Evolutionary conservation across 2,113 vertebrate genomes (phyloP).

Genomic region (Coregonus clupeaformis): DNA sequence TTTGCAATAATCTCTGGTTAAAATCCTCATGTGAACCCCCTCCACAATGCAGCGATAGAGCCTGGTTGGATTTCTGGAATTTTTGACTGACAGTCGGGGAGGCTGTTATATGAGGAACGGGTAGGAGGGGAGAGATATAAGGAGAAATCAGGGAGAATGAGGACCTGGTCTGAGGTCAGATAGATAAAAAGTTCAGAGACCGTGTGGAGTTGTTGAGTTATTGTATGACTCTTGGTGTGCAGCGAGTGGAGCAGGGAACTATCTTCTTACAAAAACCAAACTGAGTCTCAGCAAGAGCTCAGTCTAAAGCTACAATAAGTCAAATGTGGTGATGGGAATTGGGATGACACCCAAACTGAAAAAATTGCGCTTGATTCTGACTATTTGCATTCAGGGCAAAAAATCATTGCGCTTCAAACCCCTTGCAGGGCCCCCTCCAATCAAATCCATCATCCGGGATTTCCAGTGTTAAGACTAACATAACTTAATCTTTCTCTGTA

Average conservation of each 20-base stretch:
- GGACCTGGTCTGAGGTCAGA: neutral
- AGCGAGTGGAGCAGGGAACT: neutral
- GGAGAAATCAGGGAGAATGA: neutral
- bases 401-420: neutral
- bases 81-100: slow-evolving; percentile 29
- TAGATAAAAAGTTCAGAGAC: neutral
- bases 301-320: neutral
- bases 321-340: neutral
- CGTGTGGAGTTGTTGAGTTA: neutral
- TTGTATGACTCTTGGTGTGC: neutral
- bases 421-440: neutral
- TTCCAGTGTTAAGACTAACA: neutral
- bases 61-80: slow-evolving; percentile 29
- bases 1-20: slow-evolving; percentile 8
- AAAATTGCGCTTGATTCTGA: neutral
- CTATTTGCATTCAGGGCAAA: neutral
- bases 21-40: slow-evolving; percentile 8
- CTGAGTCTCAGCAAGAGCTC: too few relatives aligned
- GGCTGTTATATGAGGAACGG: slow-evolving; percentile 26
- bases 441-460: neutral
- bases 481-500: slow-evolving; percentile 1
- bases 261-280: neutral
- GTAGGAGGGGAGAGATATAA: neutral
- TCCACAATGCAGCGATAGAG: slow-evolving; percentile 13
- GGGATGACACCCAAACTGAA: neutral